Percentiles rank a stretch among this genome's conserved stretches.
Evolutionary conservation across 2,797 vertebrate genomes (phyloP).

Genomic region (Echeneis naucrates): DNA sequence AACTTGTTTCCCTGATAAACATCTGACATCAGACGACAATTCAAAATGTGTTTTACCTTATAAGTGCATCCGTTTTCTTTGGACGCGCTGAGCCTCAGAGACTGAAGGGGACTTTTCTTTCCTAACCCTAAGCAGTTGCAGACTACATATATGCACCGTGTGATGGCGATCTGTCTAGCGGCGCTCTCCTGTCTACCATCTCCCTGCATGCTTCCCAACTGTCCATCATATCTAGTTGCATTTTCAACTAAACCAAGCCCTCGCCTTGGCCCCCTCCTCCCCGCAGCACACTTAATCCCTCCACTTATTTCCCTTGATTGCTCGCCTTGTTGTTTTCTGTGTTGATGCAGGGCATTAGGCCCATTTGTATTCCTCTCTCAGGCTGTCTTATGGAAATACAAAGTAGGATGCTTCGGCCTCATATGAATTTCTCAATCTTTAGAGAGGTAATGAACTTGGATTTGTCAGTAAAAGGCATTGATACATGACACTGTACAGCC

Average conservation of each 20-base stretch:
- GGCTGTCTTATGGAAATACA: constrained; percentile 38
- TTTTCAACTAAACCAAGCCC: constrained; percentile 55
- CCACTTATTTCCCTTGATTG: constrained; percentile 75
- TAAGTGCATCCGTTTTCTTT: constrained; percentile 43
- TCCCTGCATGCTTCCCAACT: constrained; percentile 26
- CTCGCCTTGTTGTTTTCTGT: constrained; percentile 57
- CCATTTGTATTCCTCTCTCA: constrained; percentile 50
- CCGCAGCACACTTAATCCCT: constrained; percentile 74
- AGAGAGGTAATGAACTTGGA: constrained; percentile 33
- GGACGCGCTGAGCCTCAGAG: constrained; percentile 21
- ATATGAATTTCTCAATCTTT: constrained; percentile 26
- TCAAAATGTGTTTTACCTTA: constrained; percentile 14
- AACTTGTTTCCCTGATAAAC: constrained; percentile 25
- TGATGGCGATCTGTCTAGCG: constrained; percentile 48
- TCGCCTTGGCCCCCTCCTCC: neutral
- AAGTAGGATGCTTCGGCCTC: constrained; percentile 22
- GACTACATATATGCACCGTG: constrained; percentile 29
- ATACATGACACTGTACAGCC: neutral
- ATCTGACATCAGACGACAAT: constrained; percentile 15
- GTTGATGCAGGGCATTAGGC: constrained; percentile 65
- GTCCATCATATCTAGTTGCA: constrained; percentile 64
- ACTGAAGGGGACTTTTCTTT: constrained; percentile 7
- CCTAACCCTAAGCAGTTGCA: neutral
- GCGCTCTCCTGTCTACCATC: constrained; percentile 11
- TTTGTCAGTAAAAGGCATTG: constrained; percentile 14